Conservation (phyloP, 2,888 invertebrate species). For the Pherbina coryleti region DNA sequence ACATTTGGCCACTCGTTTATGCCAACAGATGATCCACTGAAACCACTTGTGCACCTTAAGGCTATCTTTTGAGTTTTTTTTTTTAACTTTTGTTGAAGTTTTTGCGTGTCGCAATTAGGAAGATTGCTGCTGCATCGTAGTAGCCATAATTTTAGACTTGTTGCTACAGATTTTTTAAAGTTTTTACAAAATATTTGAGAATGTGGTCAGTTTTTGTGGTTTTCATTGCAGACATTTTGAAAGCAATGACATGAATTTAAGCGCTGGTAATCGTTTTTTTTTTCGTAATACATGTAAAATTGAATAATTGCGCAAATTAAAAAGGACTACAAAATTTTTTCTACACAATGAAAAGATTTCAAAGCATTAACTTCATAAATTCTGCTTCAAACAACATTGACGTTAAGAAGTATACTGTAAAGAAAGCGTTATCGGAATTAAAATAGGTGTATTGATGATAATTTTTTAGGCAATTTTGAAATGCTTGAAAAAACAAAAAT, state of each 20-base stretch:
- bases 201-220: constrained; percentile 4
- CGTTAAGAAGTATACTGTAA: too few relatives aligned
- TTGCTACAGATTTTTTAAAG: constrained; percentile 2
- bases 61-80: background rate
- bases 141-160: constrained; percentile 21
- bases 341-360: too few relatives aligned
- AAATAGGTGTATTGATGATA: too few relatives aligned
- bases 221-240: background rate
- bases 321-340: too few relatives aligned
- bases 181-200: background rate
- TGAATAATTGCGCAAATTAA: too few relatives aligned
- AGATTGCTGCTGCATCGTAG: constrained; percentile 15
- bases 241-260: background rate
- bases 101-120: constrained; percentile 31
- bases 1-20: constrained; percentile 11
- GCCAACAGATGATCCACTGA: constrained; percentile 29
- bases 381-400: too few relatives aligned
- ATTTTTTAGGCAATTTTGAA: too few relatives aligned
- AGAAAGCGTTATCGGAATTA: too few relatives aligned
- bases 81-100: background rate
- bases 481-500: too few relatives aligned
- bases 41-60: constrained; percentile 22
- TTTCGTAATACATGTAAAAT: too few relatives aligned
- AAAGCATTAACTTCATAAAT: too few relatives aligned
- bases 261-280: background rate